Conservation (phyloP, 2,888 invertebrate species). For the Diarsia dahlii region DNA sequence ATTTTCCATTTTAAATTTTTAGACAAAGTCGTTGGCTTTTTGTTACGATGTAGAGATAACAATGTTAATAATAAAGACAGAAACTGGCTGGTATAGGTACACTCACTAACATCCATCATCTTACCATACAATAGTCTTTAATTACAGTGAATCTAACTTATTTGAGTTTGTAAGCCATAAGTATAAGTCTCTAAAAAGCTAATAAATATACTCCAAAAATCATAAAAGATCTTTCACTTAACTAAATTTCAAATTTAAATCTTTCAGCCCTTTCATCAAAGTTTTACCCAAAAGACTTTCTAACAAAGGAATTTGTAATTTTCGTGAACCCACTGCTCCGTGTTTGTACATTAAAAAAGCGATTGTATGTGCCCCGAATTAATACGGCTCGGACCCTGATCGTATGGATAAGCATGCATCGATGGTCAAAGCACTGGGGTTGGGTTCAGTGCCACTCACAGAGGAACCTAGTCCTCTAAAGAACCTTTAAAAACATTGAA, state of each 20-base stretch:
- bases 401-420: constrained; percentile 65
- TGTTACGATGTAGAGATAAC: fast-evolving
- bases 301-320: constrained; percentile 69
- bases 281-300: constrained; percentile 49
- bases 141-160: too few relatives aligned
- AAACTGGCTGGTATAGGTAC: too few relatives aligned
- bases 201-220: constrained; percentile 1
- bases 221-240: constrained; percentile 11
- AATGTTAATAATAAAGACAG: too few relatives aligned
- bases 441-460: constrained; percentile 20
- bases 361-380: constrained; percentile 64
- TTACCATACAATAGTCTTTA: too few relatives aligned
- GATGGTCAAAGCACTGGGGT: constrained; percentile 64
- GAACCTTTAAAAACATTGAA: background rate
- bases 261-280: constrained; percentile 46
- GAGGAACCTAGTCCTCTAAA: background rate
- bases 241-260: constrained; percentile 47
- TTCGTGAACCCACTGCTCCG: constrained; percentile 52
- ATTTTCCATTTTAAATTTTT: background rate
- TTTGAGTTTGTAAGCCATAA: too few relatives aligned
- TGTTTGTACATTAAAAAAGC: constrained; percentile 68
- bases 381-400: constrained; percentile 61
- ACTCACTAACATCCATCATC: too few relatives aligned
- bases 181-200: too few relatives aligned
- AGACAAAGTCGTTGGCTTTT: background rate